A percentile compares a stretch with the other conserved stretches of the same genome.
These are phyloP conservation scores for Drosophila ohnishii DNA, from an alignment of 1,140 invertebrate genomes.

Conservation along the genomic window DNA sequence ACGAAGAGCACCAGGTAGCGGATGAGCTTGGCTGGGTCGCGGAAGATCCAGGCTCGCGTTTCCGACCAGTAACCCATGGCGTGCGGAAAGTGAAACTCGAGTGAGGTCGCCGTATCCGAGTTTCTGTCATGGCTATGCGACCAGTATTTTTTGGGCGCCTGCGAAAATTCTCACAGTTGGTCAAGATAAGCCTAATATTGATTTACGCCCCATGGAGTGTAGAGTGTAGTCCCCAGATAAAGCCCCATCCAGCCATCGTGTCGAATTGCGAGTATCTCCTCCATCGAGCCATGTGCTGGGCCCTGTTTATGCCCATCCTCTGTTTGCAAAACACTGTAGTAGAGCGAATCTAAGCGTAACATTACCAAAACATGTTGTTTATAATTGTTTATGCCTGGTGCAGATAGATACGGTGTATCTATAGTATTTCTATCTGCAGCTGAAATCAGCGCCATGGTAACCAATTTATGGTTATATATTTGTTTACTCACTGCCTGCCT, in stretches of 20 bases:
- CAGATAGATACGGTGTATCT: constrained; percentile 19
- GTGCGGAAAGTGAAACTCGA: constrained; percentile 58
- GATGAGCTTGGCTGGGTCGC: constrained; percentile 76
- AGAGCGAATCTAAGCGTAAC: constrained; percentile 51
- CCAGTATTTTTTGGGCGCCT: constrained; percentile 47
- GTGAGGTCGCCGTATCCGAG: constrained; percentile 34
- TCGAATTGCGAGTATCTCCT: constrained; percentile 4
- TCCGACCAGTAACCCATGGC: constrained; percentile 78
- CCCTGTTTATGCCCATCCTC: constrained; percentile 11
- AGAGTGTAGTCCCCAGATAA: constrained; percentile 43
- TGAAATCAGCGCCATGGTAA: constrained; percentile 66
- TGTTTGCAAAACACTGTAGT: constrained; percentile 44
- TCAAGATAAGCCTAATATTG: constrained; percentile 73
- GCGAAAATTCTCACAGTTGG: constrained; percentile 63
- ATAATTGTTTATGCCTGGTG: constrained; percentile 61
- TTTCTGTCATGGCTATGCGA: constrained; percentile 34
- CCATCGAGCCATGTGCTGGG: constrained; percentile 17
- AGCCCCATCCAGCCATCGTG: constrained; percentile 6
- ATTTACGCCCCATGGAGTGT: constrained; percentile 56
- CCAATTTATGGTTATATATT: constrained; percentile 61
- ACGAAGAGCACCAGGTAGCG: constrained; percentile 77
- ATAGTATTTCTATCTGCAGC: constrained; percentile 28
- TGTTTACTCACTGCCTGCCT: constrained; percentile 32
- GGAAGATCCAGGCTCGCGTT: constrained; percentile 68
- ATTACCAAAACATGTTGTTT: constrained; percentile 71